A percentile compares a stretch with the other conserved stretches of the same genome.
Conservation (phyloP, 2,888 invertebrate species). For the Stenodera caucasica region DNA sequence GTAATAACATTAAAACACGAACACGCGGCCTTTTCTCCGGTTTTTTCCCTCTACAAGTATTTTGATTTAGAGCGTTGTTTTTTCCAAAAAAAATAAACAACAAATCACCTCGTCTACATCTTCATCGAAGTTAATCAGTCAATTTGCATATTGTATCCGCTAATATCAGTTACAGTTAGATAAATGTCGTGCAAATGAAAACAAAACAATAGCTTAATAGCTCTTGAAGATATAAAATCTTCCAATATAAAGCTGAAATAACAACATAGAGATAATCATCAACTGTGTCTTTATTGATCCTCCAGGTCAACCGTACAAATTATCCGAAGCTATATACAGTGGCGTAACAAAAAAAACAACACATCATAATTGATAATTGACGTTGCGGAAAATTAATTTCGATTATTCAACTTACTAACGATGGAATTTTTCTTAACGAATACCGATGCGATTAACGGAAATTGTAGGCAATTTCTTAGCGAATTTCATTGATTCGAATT, state of each 20-base stretch:
- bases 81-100: too few species aligned
- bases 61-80: not conserved
- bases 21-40: conserved; percentile 3
- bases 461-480: too few species aligned
- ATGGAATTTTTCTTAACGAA: too few species aligned
- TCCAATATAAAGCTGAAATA: not conserved
- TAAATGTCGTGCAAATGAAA: conserved; percentile 2
- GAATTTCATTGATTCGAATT: too few species aligned
- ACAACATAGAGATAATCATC: not conserved
- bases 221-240: not conserved
- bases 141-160: conserved; percentile 2
- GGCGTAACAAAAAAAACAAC: not conserved
- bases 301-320: not conserved
- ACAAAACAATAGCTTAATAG: conserved; percentile 5
- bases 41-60: not conserved
- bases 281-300: not conserved
- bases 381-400: too few species aligned
- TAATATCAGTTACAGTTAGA: conserved; percentile 5
- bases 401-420: too few species aligned
- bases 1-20: not conserved
- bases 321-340: not conserved
- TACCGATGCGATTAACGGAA: too few species aligned
- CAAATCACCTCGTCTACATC: not conserved
- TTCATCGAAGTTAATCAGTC: not conserved
- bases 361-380: too few species aligned